Percentiles rank a stretch among this genome's conserved stretches.
Conservation (phyloP, 2,113 vertebrate species). For the Scomber scombrus region DNA sequence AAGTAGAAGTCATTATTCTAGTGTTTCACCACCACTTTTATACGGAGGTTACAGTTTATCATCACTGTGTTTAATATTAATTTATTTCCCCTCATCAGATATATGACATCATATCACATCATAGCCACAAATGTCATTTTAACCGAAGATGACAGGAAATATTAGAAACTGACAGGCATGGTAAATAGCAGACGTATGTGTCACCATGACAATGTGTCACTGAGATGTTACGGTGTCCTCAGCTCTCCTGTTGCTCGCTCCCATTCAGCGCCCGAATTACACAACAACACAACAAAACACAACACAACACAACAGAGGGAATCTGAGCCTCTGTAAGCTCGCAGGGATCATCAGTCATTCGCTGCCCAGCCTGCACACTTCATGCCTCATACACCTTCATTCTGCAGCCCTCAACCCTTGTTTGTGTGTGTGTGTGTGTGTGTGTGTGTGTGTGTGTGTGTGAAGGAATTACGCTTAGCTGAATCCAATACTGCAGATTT, state of each 20-base stretch:
- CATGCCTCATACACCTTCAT: slow-evolving; percentile 23
- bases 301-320: slow-evolving; percentile 1
- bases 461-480: slow-evolving; percentile 20
- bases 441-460: slow-evolving; percentile 17
- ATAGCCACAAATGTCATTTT: too few relatives aligned
- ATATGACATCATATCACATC: too few relatives aligned
- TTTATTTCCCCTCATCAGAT: too few relatives aligned
- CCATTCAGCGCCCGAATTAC: background rate
- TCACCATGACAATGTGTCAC: background rate
- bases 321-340: slow-evolving; percentile 42
- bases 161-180: background rate
- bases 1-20: too few relatives aligned
- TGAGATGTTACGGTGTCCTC: background rate
- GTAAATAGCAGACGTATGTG: background rate
- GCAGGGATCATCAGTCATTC: slow-evolving; percentile 65
- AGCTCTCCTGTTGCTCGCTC: background rate
- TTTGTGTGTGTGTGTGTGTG: slow-evolving; percentile 13
- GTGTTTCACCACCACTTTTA: too few relatives aligned
- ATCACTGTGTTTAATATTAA: too few relatives aligned
- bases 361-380: slow-evolving; percentile 45
- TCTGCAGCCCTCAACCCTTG: background rate
- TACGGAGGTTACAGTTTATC: too few relatives aligned
- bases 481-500: slow-evolving; percentile 52
- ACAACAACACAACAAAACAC: slow-evolving; percentile 2
- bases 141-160: background rate